Evolutionary conservation across 2,797 vertebrate species (phyloP).

Genomic region (Selene dorsalis): DNA sequence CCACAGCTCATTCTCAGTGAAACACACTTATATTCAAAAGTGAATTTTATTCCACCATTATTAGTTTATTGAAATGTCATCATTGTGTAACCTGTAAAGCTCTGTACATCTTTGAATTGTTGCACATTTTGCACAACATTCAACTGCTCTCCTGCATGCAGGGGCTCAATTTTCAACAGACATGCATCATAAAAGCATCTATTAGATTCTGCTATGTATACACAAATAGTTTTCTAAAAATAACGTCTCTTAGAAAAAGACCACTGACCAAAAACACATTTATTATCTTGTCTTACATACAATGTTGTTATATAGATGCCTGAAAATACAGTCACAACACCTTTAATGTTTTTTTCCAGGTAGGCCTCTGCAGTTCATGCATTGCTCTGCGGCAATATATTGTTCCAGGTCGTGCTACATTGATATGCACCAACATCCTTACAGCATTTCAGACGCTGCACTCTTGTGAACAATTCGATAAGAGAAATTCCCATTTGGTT

Average conservation of each 20-base stretch:
- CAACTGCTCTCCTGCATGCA: slow-evolving; percentile 30
- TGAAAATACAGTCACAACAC: slow-evolving; percentile 28
- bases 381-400: slow-evolving; percentile 12
- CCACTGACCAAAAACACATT: not conserved
- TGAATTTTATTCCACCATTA: slow-evolving; percentile 47
- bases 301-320: slow-evolving; percentile 5
- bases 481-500: slow-evolving; percentile 18
- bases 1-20: not conserved
- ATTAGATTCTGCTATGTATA: slow-evolving; percentile 50
- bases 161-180: slow-evolving; percentile 10
- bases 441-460: slow-evolving; percentile 30
- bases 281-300: slow-evolving; percentile 14
- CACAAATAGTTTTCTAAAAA: slow-evolving; percentile 57
- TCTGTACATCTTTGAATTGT: slow-evolving; percentile 40
- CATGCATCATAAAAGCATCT: slow-evolving; percentile 14
- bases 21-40: not conserved
- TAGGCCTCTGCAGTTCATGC: slow-evolving; percentile 28
- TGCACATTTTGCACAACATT: slow-evolving; percentile 14
- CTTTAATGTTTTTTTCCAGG: not conserved
- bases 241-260: slow-evolving; percentile 32
- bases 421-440: slow-evolving; percentile 19
- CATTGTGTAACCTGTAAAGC: slow-evolving; percentile 5
- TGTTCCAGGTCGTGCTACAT: slow-evolving; percentile 28
- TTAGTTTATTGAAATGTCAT: slow-evolving; percentile 61
- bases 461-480: slow-evolving; percentile 8